Percentiles rank a stretch among this genome's conserved stretches.
Evolutionary conservation across 2,888 invertebrate genomes (phyloP).

Genomic region (Cephus sareptanus): DNA sequence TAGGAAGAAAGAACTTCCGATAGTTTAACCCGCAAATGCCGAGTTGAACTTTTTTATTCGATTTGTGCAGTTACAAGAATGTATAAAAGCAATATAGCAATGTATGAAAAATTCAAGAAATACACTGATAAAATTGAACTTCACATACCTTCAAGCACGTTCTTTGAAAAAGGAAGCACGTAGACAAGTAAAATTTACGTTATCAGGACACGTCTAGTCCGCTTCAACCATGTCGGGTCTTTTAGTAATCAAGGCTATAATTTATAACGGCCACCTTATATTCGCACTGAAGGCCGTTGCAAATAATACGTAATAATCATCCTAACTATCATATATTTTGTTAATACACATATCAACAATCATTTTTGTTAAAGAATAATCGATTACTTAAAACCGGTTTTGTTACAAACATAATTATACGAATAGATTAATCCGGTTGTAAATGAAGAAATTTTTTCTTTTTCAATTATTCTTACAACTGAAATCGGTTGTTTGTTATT

Average conservation of each 20-base stretch:
- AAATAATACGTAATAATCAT: background rate
- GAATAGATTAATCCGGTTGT: background rate
- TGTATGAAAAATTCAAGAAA: background rate
- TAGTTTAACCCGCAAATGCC: background rate
- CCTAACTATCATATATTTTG: background rate
- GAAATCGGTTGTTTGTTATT: background rate
- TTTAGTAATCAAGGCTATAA: constrained; percentile 8
- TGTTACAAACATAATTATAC: background rate
- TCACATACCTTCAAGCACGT: background rate
- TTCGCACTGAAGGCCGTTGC: background rate
- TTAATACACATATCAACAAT: background rate
- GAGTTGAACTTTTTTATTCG: background rate
- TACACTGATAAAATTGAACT: background rate
- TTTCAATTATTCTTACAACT: background rate
- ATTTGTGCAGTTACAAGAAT: background rate
- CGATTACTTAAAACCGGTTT: no score
- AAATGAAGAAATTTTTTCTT: background rate
- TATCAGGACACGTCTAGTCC: constrained; percentile 4
- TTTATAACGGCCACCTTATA: constrained; percentile 9
- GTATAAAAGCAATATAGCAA: background rate
- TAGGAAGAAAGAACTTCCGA: background rate
- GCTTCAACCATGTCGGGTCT: constrained; percentile 1
- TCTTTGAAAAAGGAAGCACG: background rate
- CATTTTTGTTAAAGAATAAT: background rate
- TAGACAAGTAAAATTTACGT: background rate